phyloP scores from a whole-genome alignment of 2,888 invertebrate species.

The Drosophila lutescens region DNA sequence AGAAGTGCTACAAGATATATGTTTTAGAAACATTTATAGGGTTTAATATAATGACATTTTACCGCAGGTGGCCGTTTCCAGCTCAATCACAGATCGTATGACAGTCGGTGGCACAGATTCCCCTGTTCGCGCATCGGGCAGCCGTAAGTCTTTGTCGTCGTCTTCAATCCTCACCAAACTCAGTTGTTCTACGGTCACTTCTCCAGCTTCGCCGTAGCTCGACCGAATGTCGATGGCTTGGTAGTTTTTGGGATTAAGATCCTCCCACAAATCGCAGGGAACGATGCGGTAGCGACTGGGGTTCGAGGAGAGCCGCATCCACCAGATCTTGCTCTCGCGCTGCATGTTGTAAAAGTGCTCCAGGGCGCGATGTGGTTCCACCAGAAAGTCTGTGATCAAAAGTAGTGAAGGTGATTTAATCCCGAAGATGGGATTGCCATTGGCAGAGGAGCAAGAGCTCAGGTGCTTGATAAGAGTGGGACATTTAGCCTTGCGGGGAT shows the following conservation, averaged over 20 bases:
- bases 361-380: constrained; percentile 82
- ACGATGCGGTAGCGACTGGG: constrained; percentile 88
- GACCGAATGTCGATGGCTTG: constrained; percentile 87
- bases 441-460: not conserved
- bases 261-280: constrained; percentile 71
- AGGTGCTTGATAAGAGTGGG: constrained; percentile 74
- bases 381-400: constrained; percentile 76
- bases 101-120: constrained; percentile 62
- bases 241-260: constrained; percentile 13
- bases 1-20: constrained; percentile 73
- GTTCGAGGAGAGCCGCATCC: constrained; percentile 91
- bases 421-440: constrained; percentile 40
- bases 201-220: constrained; percentile 88
- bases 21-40: not conserved
- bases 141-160: constrained; percentile 43
- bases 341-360: constrained; percentile 91
- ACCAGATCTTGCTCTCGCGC: constrained; percentile 92
- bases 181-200: constrained; percentile 88
- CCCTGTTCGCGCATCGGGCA: constrained; percentile 59
- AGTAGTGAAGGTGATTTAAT: constrained; percentile 39
- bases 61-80: constrained; percentile 80
- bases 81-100: constrained; percentile 78
- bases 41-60: constrained; percentile 20
- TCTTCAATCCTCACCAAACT: constrained; percentile 76
- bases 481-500: constrained; percentile 67